These are phyloP conservation scores for Podarcis muralis DNA, from an alignment of 2,113 vertebrate genomes.

Conservation along the genomic window DNA sequence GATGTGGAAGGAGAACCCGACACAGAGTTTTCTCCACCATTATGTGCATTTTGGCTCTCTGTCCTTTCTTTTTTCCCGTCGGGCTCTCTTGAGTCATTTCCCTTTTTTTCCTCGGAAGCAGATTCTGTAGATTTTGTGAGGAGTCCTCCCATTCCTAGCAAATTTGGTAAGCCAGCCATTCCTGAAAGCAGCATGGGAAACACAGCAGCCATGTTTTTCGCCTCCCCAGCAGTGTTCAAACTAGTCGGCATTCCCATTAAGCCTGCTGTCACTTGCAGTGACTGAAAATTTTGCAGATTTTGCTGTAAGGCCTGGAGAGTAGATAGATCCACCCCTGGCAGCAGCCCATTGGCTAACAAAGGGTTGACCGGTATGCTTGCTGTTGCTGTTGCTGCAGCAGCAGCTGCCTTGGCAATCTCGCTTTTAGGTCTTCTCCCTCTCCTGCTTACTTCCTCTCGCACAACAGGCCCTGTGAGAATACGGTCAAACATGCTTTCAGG, in stretches of 20 bases:
- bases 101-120: slow-evolving; percentile 82
- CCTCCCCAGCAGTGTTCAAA: slow-evolving; percentile 82
- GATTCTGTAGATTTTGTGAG: slow-evolving; percentile 83
- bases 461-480: slow-evolving; percentile 95
- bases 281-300: slow-evolving; percentile 94
- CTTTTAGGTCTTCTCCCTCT: slow-evolving; percentile 95
- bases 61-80: slow-evolving; percentile 93
- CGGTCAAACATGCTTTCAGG: slow-evolving; percentile 97
- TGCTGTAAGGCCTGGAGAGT: slow-evolving; percentile 96
- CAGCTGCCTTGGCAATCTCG: slow-evolving; percentile 83
- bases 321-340: slow-evolving; percentile 89
- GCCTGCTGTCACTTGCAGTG: slow-evolving; percentile 91
- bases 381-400: slow-evolving; percentile 59
- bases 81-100: slow-evolving; percentile 75
- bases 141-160: slow-evolving; percentile 87
- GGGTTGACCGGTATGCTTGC: slow-evolving; percentile 78
- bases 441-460: slow-evolving; percentile 95
- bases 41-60: slow-evolving; percentile 81
- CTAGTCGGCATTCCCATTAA: slow-evolving; percentile 91
- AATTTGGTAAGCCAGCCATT: slow-evolving; percentile 92
- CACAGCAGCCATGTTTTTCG: slow-evolving; percentile 90
- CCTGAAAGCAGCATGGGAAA: slow-evolving; percentile 98
- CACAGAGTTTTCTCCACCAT: slow-evolving; percentile 79
- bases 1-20: slow-evolving; percentile 84
- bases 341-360: slow-evolving; percentile 87